phyloP scores from a whole-genome alignment of 53 echinoderm and acorn worm genomes.

The Echinometra lucunter region DNA sequence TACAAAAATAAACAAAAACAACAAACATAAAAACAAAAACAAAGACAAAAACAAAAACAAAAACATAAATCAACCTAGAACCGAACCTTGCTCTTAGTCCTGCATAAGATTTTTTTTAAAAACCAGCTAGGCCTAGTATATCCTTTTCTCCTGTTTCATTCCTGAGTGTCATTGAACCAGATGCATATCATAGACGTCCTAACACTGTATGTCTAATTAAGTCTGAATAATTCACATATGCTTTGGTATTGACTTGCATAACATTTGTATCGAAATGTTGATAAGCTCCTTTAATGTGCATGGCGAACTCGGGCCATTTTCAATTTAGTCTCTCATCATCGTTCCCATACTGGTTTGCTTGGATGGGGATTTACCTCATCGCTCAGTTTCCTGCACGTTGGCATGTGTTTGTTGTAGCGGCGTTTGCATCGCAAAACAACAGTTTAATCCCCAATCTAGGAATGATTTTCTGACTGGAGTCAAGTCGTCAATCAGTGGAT shows the following conservation, averaged over 20 bases:
- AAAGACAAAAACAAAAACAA: too few species aligned
- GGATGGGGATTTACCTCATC: neutral
- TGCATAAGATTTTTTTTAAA: too few species aligned
- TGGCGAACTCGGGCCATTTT: neutral
- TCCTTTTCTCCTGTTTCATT: too few species aligned
- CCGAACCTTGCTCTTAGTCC: too few species aligned
- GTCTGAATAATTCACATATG: too few species aligned
- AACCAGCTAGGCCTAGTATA: too few species aligned
- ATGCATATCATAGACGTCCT: too few species aligned
- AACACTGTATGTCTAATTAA: too few species aligned
- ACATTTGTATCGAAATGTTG: neutral
- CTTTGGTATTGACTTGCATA: neutral
- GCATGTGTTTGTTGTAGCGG: neutral
- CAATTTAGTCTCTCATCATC: slow-evolving; percentile 11
- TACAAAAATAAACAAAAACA: too few species aligned
- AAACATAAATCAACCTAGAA: too few species aligned
- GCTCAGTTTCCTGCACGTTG: neutral
- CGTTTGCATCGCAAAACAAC: neutral
- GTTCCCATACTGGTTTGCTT: neutral
- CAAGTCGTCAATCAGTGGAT: neutral
- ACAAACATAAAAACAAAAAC: too few species aligned
- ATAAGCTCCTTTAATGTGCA: neutral
- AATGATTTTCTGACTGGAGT: neutral
- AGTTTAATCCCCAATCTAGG: slow-evolving; percentile 1
- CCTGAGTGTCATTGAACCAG: too few species aligned